Conservation (phyloP, 2,888 invertebrate genomes). For the Cryptocephalus moraei region DNA sequence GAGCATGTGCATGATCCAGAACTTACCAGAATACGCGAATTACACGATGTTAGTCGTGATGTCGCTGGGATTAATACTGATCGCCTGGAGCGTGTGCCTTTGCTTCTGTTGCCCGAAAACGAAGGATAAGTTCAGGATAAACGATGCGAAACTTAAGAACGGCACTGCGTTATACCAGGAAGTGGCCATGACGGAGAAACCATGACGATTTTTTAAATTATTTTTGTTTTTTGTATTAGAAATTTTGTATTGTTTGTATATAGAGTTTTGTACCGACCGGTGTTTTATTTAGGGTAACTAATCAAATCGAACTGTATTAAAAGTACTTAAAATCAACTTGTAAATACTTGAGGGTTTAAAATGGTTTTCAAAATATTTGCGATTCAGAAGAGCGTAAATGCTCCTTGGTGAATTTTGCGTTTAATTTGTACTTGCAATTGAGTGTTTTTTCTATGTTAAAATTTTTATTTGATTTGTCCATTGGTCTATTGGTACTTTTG, state of each 20-base stretch:
- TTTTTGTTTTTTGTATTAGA: not conserved
- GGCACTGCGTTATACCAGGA: not conserved
- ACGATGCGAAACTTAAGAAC: not conserved
- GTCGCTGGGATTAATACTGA: slow-evolving; percentile 18
- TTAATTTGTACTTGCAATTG: too few species aligned
- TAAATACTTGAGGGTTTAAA: too few species aligned
- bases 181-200: slow-evolving; percentile 6
- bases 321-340: too few species aligned
- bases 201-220: slow-evolving; percentile 1
- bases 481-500: too few species aligned
- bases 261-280: not conserved
- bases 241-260: not conserved
- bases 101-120: slow-evolving; percentile 19
- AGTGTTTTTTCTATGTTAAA: too few species aligned
- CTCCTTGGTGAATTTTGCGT: too few species aligned
- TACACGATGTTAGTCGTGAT: slow-evolving; percentile 20
- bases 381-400: too few species aligned
- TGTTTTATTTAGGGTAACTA: not conserved
- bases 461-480: too few species aligned
- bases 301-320: too few species aligned
- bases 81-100: slow-evolving; percentile 21
- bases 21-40: slow-evolving; percentile 37
- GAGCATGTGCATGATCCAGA: slow-evolving; percentile 43
- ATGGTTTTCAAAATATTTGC: too few species aligned
- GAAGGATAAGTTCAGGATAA: slow-evolving; percentile 8